These are phyloP conservation scores for Holothuria leucospilota DNA, from an alignment of 53 echinoderm and acorn worm genomes.

Conservation along the genomic window DNA sequence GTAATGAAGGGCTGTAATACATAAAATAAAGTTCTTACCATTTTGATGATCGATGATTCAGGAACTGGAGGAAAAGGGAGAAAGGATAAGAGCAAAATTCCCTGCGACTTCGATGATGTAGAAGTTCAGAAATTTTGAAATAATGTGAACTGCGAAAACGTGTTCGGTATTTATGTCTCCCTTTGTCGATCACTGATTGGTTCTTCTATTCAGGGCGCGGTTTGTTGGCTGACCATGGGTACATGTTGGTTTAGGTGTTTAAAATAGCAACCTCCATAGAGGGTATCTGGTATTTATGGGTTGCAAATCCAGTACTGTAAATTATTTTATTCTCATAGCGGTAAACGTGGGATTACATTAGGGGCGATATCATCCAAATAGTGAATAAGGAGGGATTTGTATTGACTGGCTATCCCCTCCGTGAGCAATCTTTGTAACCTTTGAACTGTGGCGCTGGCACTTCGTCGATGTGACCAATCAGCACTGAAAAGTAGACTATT, in stretches of 20 bases:
- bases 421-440: too few species aligned
- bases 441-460: too few species aligned
- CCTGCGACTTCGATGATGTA: conserved; percentile 34
- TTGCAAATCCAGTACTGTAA: too few species aligned
- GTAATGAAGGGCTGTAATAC: background rate
- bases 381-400: too few species aligned
- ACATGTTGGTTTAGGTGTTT: background rate
- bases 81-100: background rate
- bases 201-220: background rate
- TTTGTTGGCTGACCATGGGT: background rate
- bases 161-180: background rate
- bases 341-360: too few species aligned
- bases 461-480: too few species aligned
- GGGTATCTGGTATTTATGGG: too few species aligned
- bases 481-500: too few species aligned
- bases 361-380: too few species aligned
- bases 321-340: too few species aligned
- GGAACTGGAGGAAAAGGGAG: background rate
- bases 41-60: background rate
- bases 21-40: background rate
- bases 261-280: too few species aligned
- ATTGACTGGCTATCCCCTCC: too few species aligned
- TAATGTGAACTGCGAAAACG: background rate
- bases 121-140: conserved; percentile 26
- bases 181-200: conserved; percentile 1